A percentile compares a stretch with the other conserved stretches of the same genome.
Conservation (phyloP, 2,797 vertebrate species). For the Pangasius larnaudii region DNA sequence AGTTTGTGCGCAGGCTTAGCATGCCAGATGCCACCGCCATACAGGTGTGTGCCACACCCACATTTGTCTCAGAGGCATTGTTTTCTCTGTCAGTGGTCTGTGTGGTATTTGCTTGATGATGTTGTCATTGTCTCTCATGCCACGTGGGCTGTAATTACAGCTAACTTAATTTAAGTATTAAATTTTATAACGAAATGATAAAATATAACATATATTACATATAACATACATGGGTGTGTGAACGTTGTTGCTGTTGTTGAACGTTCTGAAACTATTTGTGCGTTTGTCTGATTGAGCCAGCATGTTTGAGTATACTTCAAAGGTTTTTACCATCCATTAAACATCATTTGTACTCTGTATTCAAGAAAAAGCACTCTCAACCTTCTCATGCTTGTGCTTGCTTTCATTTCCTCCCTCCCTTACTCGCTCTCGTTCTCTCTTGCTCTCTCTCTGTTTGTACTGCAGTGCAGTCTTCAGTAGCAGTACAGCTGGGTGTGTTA, state of each 20-base stretch:
- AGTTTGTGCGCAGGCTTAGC: constrained; percentile 82
- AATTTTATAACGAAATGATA: not conserved
- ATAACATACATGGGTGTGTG: constrained; percentile 2
- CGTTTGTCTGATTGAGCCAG: not conserved
- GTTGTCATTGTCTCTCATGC: constrained; percentile 43
- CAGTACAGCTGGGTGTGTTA: constrained; percentile 58
- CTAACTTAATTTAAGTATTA: not conserved
- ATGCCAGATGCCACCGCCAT: constrained; percentile 81
- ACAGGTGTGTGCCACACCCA: constrained; percentile 75
- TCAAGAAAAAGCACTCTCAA: constrained; percentile 12
- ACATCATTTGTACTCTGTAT: constrained; percentile 40
- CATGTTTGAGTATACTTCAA: not conserved
- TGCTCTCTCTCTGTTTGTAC: constrained; percentile 35
- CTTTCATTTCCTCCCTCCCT: constrained; percentile 20
- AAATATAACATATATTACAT: not conserved
- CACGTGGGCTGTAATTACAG: constrained; percentile 14
- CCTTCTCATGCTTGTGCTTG: not conserved
- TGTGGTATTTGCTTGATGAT: not conserved
- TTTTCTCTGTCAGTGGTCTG: not conserved
- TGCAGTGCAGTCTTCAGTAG: constrained; percentile 56
- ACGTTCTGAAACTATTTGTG: not conserved
- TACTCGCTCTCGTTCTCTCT: constrained; percentile 9
- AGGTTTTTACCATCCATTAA: constrained; percentile 49
- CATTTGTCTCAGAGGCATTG: constrained; percentile 5
- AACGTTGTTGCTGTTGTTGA: not conserved